A percentile compares a stretch with the other conserved stretches of the same genome.
phyloP scores from a whole-genome alignment of 2,888 invertebrate genomes.

The Endotricha flammealis region DNA sequence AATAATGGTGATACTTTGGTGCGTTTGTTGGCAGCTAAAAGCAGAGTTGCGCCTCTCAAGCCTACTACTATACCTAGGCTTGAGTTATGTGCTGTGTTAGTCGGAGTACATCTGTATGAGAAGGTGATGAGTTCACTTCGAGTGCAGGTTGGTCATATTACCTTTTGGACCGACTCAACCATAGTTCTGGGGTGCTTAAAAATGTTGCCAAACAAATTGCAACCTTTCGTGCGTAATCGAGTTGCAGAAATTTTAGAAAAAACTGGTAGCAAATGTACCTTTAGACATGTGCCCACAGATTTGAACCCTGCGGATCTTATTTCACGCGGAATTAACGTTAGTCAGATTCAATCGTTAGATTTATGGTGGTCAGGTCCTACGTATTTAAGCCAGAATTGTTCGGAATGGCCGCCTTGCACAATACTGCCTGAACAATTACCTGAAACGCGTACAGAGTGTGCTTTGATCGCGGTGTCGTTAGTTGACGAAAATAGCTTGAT shows the following conservation, averaged over 20 bases:
- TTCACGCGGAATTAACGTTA: conserved; percentile 23
- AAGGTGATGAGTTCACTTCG: conserved; percentile 21
- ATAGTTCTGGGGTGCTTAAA: conserved; percentile 29
- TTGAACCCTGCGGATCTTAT: conserved; percentile 26
- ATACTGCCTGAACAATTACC: too few relatives aligned
- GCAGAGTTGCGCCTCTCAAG: conserved; percentile 20
- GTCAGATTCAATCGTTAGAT: conserved; percentile 9
- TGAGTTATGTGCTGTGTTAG: conserved; percentile 29
- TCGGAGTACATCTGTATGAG: conserved; percentile 24
- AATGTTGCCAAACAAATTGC: conserved; percentile 21
- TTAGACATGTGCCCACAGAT: conserved; percentile 26
- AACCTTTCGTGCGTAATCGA: conserved; percentile 28
- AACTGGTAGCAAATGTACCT: conserved; percentile 16
- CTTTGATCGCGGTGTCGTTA: too few relatives aligned
- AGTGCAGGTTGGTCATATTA: conserved; percentile 6
- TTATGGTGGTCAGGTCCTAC: conserved; percentile 28
- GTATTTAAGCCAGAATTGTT: too few relatives aligned
- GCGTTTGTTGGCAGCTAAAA: conserved; percentile 21
- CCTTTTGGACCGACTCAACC: conserved; percentile 30
- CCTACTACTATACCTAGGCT: conserved; percentile 25
- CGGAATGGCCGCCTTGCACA: too few relatives aligned
- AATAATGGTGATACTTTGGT: conserved; percentile 12
- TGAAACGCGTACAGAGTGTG: too few relatives aligned
- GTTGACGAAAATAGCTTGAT: too few relatives aligned
- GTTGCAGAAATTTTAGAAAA: conserved; percentile 25